A percentile compares a stretch with the other conserved stretches of the same genome.
Conservation (phyloP, 2,113 vertebrate species). For the Otolemur garnettii region DNA sequence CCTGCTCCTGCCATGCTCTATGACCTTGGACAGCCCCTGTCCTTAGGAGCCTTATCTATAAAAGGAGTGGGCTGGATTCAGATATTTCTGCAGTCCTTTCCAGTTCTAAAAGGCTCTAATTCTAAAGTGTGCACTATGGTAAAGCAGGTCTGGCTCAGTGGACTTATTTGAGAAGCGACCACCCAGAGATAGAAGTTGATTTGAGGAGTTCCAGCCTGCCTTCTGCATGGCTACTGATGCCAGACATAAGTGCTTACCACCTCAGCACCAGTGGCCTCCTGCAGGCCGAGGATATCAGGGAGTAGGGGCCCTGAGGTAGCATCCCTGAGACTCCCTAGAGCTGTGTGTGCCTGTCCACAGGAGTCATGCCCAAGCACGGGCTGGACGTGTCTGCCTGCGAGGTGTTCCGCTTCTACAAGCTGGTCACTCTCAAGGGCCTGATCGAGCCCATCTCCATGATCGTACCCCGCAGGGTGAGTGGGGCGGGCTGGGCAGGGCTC, state of each 20-base stretch:
- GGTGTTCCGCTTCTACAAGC: conserved; percentile 98
- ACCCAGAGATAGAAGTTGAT: not conserved
- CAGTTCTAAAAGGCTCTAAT: not conserved
- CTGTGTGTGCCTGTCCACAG: conserved; percentile 81
- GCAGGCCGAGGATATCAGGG: not conserved
- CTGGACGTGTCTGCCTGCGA: conserved; percentile 96
- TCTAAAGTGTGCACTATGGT: not conserved
- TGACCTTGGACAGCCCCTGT: not conserved
- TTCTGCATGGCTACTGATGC: not conserved
- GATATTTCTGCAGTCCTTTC: not conserved
- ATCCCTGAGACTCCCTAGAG: not conserved
- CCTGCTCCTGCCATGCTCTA: not conserved
- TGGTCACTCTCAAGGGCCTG: conserved; percentile 96
- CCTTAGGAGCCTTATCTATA: not conserved
- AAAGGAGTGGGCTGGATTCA: not conserved
- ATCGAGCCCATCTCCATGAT: conserved; percentile 99
- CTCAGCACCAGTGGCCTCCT: not conserved
- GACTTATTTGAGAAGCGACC: not conserved
- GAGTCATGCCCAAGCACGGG: conserved; percentile 98
- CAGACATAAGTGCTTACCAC: not conserved
- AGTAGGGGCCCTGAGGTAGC: rapidly evolving
- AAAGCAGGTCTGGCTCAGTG: not conserved
- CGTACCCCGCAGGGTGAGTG: conserved; percentile 96
- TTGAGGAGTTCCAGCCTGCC: not conserved
- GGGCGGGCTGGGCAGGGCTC: not conserved